Evolutionary conservation across 2,888 invertebrate genomes (phyloP).

Genomic region (Ypsolopha scabrella): DNA sequence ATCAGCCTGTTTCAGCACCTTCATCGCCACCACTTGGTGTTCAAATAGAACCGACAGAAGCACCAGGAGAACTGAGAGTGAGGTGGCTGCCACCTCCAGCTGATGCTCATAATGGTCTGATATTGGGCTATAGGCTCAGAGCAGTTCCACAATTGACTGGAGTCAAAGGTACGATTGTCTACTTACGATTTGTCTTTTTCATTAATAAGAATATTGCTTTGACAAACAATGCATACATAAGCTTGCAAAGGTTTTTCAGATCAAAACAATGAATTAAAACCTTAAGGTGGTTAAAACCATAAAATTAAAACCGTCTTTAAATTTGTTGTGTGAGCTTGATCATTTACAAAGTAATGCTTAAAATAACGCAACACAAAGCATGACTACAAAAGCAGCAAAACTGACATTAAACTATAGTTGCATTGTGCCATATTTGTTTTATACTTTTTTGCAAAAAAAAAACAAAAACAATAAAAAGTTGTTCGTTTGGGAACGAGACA

Average conservation of each 20-base stretch:
- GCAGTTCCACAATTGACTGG: conserved; percentile 53
- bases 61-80: conserved; percentile 53
- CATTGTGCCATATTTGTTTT: no score
- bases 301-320: no score
- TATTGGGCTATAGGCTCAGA: conserved; percentile 49
- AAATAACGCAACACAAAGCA: no score
- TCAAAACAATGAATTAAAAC: neutral
- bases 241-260: neutral
- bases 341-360: no score
- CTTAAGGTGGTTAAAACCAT: no score
- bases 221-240: neutral
- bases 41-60: conserved; percentile 53
- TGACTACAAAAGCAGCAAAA: no score
- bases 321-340: no score
- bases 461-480: no score
- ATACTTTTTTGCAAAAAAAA: no score
- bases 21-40: conserved; percentile 57
- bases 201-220: neutral
- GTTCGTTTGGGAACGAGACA: no score
- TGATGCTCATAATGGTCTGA: conserved; percentile 55
- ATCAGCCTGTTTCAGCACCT: conserved; percentile 31
- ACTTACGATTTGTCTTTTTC: no score
- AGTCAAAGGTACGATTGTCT: conserved; percentile 33
- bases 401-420: no score
- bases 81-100: conserved; percentile 59